These are phyloP conservation scores for Nannoperca obscura DNA, from an alignment of 2,797 vertebrate species.

Conservation along the genomic window DNA sequence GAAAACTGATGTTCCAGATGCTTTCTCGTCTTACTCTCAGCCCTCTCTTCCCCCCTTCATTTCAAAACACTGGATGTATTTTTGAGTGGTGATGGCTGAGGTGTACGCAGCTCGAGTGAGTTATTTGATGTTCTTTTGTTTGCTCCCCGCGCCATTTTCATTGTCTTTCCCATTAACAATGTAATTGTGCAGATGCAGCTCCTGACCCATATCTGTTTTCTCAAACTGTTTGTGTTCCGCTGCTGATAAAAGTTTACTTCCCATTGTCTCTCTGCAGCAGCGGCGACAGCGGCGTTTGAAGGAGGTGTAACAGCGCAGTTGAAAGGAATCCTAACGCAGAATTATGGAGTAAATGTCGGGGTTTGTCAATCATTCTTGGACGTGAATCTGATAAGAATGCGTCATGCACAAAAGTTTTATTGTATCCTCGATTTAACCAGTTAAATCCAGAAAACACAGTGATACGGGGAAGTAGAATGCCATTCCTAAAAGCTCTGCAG, in stretches of 20 bases:
- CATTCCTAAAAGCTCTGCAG: background rate
- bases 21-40: constrained; percentile 84
- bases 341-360: constrained; percentile 43
- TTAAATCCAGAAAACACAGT: background rate
- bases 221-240: constrained; percentile 68
- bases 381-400: constrained; percentile 26
- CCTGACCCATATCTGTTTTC: constrained; percentile 78
- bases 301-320: constrained; percentile 38
- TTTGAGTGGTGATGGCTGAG: constrained; percentile 77
- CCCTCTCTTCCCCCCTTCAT: constrained; percentile 59
- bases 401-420: constrained; percentile 42
- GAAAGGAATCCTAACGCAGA: constrained; percentile 46
- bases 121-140: constrained; percentile 83
- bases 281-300: constrained; percentile 19
- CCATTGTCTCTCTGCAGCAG: constrained; percentile 35
- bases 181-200: constrained; percentile 82
- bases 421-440: background rate
- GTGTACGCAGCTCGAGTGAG: constrained; percentile 62
- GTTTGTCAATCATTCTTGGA: constrained; percentile 44
- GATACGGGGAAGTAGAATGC: background rate
- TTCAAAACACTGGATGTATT: constrained; percentile 74
- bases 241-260: constrained; percentile 75
- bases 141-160: constrained; percentile 61
- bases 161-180: constrained; percentile 75
- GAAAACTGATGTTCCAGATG: constrained; percentile 86